Evolutionary conservation across 2,797 vertebrate species (phyloP).

Genomic region (Luscinia megarhynchos): DNA sequence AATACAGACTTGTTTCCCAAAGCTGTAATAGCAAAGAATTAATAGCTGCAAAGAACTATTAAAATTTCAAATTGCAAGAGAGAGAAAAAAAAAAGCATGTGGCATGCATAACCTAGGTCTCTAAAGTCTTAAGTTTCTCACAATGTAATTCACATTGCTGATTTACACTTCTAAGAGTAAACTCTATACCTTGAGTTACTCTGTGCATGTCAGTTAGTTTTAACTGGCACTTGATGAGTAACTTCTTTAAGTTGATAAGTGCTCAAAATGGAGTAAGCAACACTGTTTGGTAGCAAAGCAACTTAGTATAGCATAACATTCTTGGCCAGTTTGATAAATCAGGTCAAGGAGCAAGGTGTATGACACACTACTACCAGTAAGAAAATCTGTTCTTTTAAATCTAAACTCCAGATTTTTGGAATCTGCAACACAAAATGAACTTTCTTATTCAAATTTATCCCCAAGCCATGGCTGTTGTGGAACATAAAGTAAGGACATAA

Average conservation of each 20-base stretch:
- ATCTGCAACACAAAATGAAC: background rate
- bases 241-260: background rate
- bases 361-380: background rate
- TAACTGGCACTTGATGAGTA: background rate
- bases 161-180: background rate
- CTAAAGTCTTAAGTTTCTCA: background rate
- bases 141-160: background rate
- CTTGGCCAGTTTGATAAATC: background rate
- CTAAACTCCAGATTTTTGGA: background rate
- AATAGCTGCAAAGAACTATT: background rate
- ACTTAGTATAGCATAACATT: background rate
- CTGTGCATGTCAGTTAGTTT: background rate
- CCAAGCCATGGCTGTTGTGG: background rate
- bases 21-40: background rate
- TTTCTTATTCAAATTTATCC: background rate
- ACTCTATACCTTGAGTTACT: background rate
- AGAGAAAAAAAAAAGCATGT: background rate
- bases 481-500: background rate
- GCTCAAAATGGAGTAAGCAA: background rate
- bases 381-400: background rate
- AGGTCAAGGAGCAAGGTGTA: background rate
- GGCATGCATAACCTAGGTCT: background rate
- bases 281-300: background rate
- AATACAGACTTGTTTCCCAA: background rate
- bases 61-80: background rate